Conservation (phyloP, 2,888 invertebrate genomes). For the Lapara coniferarum region DNA sequence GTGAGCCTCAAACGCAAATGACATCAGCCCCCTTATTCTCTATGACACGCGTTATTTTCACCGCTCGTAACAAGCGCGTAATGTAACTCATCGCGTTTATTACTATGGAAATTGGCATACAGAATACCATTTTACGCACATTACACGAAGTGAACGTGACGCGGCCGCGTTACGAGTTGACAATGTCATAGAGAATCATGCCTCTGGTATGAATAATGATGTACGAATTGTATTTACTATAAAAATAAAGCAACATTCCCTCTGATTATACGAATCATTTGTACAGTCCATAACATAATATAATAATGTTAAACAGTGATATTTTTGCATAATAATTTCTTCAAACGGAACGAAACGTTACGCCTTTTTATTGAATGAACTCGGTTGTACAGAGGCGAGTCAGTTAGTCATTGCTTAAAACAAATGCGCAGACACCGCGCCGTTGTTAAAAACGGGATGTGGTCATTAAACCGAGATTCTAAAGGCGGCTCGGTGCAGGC, state of each 20-base stretch:
- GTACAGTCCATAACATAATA: not conserved
- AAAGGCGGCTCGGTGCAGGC: constrained; percentile 54
- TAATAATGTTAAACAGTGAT: not conserved
- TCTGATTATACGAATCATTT: not conserved
- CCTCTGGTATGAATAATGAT: too few relatives aligned
- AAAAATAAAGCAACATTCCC: not conserved
- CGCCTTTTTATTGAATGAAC: constrained; percentile 63
- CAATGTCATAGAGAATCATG: too few relatives aligned
- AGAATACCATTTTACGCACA: too few relatives aligned
- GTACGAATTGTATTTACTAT: not conserved
- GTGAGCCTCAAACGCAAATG: too few relatives aligned
- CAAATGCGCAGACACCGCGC: constrained; percentile 72
- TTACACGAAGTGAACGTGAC: too few relatives aligned
- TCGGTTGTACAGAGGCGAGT: constrained; percentile 69
- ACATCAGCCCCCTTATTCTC: too few relatives aligned
- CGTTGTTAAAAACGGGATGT: constrained; percentile 76
- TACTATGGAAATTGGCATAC: too few relatives aligned
- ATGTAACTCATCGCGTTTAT: too few relatives aligned
- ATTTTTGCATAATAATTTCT: constrained; percentile 1
- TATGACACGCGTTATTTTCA: too few relatives aligned
- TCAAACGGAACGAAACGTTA: constrained; percentile 52
- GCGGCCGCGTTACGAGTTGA: too few relatives aligned
- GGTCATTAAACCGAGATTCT: constrained; percentile 80
- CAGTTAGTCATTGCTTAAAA: constrained; percentile 67
- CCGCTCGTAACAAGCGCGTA: too few relatives aligned